phyloP scores from a whole-genome alignment of 2,113 vertebrate genomes.

The Leptobrachium ailaonicum region DNA sequence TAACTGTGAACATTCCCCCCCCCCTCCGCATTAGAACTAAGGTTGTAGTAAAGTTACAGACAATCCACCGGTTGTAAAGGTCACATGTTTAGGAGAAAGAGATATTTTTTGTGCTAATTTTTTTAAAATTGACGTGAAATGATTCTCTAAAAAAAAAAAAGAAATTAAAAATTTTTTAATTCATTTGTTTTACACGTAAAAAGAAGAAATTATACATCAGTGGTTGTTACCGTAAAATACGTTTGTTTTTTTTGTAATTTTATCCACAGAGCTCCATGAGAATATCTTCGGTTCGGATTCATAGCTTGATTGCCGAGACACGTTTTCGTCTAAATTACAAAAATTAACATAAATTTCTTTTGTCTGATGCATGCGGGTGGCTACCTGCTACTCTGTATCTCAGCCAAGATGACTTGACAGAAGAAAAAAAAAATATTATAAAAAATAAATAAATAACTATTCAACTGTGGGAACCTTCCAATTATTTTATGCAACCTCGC shows the following conservation, averaged over 20 bases:
- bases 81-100: conserved; percentile 61
- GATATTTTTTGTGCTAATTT: conserved; percentile 51
- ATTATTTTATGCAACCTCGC: conserved; percentile 15
- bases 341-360: conserved; percentile 34
- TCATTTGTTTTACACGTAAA: conserved; percentile 45
- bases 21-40: conserved; percentile 74
- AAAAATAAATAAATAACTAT: background rate
- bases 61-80: conserved; percentile 70
- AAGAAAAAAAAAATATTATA: background rate
- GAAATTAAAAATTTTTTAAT: background rate
- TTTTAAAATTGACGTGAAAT: conserved; percentile 59
- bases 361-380: background rate
- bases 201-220: conserved; percentile 51
- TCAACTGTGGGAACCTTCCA: conserved; percentile 16
- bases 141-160: conserved; percentile 50
- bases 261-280: conserved; percentile 36
- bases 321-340: conserved; percentile 19
- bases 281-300: conserved; percentile 49
- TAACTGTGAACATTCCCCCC: conserved; percentile 68
- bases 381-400: conserved; percentile 30
- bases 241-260: conserved; percentile 31
- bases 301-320: conserved; percentile 18
- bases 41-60: conserved; percentile 75
- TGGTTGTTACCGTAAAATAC: background rate
- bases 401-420: conserved; percentile 9